Base-by-base conservation (phyloP, 2,888 invertebrate genomes). In the Synergus japonicus region DNA sequence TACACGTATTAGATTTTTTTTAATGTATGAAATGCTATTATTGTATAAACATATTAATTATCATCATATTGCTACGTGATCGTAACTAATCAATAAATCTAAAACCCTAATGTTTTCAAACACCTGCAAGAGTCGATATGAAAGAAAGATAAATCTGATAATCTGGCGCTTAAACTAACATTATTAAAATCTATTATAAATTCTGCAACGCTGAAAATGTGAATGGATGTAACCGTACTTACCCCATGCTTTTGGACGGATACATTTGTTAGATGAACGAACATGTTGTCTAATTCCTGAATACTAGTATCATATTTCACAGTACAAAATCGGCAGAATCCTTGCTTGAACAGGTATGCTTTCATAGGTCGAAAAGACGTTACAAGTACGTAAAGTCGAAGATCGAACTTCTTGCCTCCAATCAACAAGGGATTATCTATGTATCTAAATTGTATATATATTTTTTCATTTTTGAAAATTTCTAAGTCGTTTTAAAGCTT, bases 241-340 rank as follows among this genome's bases (percentile, higher is more conserved):
- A 96, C 96, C 85, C 98, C 98, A 90, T 98, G 98, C 92, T 98
- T 98, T 92, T 99, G 99, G n/a, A 99, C 98, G 80, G 98, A 98
- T 5, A 98, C 98, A 91, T 99, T 99, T 13, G 98, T 98, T 78
- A 98, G 94, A 93, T 98, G 98, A 78, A 98, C 97, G 89, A 97
- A 98, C 95, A 97, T 97, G 91, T 97, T 98, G 92, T 98, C 97
- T 86, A 97, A 93, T 91, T 97, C 97, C 63, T 96, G 96, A 63
- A 96, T 96, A 91, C 96, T 97, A 2, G 96, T 97, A 90, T 98
- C 97, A 90, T 98, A 98, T 91, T 98, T 98, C 76, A 98, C 97
- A 0, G 98, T 98, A 89, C 98, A 99, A 93, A 99, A 99, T 79
- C 98, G 95, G 92, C 98, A 98, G 93, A 99, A 99, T 10, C 98